These are phyloP conservation scores for Sus cebifrons DNA, from an alignment of 2,797 vertebrate genomes.

Conservation along the genomic window DNA sequence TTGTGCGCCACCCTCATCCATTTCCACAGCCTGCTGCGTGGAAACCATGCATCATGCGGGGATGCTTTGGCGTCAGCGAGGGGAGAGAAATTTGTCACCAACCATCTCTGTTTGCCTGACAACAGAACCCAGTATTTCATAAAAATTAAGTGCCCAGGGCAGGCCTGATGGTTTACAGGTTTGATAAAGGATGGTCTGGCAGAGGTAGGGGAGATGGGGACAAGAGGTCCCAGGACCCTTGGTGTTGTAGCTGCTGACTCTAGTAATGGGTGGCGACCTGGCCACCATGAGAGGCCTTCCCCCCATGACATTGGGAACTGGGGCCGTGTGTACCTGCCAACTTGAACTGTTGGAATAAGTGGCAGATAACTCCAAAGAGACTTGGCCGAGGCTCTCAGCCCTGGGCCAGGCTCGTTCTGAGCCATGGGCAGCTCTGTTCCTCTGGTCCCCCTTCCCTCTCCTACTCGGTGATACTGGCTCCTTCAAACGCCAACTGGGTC, in stretches of 20 bases:
- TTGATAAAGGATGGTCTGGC: conserved; percentile 88
- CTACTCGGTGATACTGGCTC: not conserved
- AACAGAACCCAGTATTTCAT: conserved; percentile 96
- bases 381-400: conserved; percentile 33
- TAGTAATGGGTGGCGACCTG: not conserved
- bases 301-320: not conserved
- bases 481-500: not conserved
- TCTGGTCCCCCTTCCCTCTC: not conserved
- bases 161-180: conserved; percentile 93
- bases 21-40: conserved; percentile 91
- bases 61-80: conserved; percentile 90
- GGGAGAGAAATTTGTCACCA: conserved; percentile 96
- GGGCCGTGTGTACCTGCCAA: conserved; percentile 63
- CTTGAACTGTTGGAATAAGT: conserved; percentile 7
- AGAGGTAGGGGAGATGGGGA: conserved; percentile 82
- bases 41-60: conserved; percentile 95
- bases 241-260: conserved; percentile 83
- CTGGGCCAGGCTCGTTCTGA: rapidly evolving
- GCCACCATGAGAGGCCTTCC: not conserved
- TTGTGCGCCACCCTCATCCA: conserved; percentile 94
- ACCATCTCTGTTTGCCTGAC: conserved; percentile 93
- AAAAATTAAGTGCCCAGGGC: conserved; percentile 96
- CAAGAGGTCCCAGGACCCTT: conserved; percentile 71
- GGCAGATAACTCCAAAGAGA: conserved; percentile 59
- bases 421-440: not conserved